These are phyloP conservation scores for Odontophorus gujanensis DNA, from an alignment of 2,113 vertebrate species.

Conservation along the genomic window DNA sequence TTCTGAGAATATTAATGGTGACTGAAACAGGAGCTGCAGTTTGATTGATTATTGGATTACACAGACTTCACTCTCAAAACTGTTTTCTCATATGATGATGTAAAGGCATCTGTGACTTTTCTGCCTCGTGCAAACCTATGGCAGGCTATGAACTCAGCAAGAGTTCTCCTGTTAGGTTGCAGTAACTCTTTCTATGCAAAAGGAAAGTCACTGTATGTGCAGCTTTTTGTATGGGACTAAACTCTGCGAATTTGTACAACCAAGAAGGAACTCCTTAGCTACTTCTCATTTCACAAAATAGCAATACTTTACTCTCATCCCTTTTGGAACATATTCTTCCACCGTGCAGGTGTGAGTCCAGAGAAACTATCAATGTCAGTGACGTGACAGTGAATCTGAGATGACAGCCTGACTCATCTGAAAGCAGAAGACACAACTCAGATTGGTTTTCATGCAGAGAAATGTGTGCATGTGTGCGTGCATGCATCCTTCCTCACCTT, in stretches of 20 bases:
- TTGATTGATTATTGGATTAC: conserved; percentile 8
- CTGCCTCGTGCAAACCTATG: background rate
- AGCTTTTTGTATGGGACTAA: background rate
- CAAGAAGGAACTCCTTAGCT: background rate
- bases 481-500: background rate
- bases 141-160: background rate
- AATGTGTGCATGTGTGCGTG: background rate
- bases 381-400: background rate
- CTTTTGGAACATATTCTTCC: background rate
- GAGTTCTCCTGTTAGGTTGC: background rate
- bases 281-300: background rate
- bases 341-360: background rate
- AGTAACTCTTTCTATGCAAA: background rate
- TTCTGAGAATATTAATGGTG: conserved; percentile 2
- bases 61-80: background rate
- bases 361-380: background rate
- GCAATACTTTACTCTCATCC: background rate
- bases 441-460: background rate
- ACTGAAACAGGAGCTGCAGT: background rate
- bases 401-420: background rate
- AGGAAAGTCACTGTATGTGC: background rate
- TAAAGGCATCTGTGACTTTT: background rate
- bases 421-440: background rate
- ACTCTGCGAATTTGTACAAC: background rate
- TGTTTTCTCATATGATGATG: background rate